phyloP scores from a whole-genome alignment of 35 echinoderm and acorn worm genomes.

The Stichopus chloronotus region DNA sequence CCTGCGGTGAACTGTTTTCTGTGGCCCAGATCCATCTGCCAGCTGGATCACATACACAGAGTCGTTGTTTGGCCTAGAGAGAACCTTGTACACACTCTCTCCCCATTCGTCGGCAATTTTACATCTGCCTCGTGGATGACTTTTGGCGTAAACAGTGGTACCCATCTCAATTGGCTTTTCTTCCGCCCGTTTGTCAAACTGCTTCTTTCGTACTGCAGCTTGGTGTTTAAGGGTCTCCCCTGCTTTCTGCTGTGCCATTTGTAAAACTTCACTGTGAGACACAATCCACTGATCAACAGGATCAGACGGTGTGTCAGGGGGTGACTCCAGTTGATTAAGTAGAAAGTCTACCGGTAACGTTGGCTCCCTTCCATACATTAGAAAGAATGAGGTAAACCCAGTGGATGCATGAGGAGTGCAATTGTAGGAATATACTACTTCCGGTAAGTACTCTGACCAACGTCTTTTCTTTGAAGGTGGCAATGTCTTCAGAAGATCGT shows the following conservation, averaged over 20 bases:
- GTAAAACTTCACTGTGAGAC: not conserved
- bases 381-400: too few relatives aligned
- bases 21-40: constrained; percentile 30
- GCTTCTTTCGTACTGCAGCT: not conserved
- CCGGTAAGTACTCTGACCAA: too few relatives aligned
- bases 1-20: not conserved
- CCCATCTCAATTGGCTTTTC: constrained; percentile 30
- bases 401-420: too few relatives aligned
- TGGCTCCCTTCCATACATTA: too few relatives aligned
- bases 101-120: constrained; percentile 55
- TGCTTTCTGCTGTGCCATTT: not conserved
- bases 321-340: not conserved
- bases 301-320: not conserved
- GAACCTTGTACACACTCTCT: not conserved
- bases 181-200: constrained; percentile 28
- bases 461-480: constrained; percentile 15
- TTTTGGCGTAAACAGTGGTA: constrained; percentile 21
- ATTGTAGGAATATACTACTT: too few relatives aligned
- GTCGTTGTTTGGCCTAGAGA: constrained; percentile 14
- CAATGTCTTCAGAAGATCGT: constrained; percentile 47
- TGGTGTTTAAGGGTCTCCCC: not conserved
- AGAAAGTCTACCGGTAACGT: not conserved
- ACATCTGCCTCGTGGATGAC: constrained; percentile 28
- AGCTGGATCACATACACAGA: constrained; percentile 38
- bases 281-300: not conserved